phyloP scores from a whole-genome alignment of 2,797 vertebrate genomes.

The Eleutherodactylus coqui region DNA sequence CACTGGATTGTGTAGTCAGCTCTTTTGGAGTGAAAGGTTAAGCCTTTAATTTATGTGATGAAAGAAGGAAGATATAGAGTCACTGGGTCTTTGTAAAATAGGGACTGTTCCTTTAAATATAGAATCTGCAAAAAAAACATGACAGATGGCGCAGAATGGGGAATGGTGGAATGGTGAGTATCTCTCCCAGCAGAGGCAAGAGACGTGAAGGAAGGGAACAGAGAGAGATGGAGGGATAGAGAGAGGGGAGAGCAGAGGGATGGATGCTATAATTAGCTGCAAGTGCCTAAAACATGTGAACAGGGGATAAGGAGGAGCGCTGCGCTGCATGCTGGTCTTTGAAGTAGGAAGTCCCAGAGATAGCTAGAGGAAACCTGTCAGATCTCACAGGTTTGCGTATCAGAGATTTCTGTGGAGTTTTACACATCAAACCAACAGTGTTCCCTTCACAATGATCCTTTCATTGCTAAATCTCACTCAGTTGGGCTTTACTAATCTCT shows the following conservation, averaged over 20 bases:
- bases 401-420: slow-evolving; percentile 54
- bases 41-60: background rate
- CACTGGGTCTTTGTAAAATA: slow-evolving; percentile 11
- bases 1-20: background rate
- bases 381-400: slow-evolving; percentile 48
- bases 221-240: slow-evolving; percentile 45
- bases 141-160: slow-evolving; percentile 91
- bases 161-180: slow-evolving; percentile 89
- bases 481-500: slow-evolving; percentile 30
- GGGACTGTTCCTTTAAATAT: slow-evolving; percentile 79
- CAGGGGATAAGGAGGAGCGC: slow-evolving; percentile 53
- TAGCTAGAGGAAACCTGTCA: slow-evolving; percentile 57
- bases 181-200: slow-evolving; percentile 82
- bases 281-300: slow-evolving; percentile 65
- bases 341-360: slow-evolving; percentile 57
- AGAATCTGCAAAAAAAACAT: slow-evolving; percentile 75
- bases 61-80: slow-evolving; percentile 13
- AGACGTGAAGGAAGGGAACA: slow-evolving; percentile 76
- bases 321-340: slow-evolving; percentile 50
- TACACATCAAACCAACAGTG: slow-evolving; percentile 53
- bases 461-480: slow-evolving; percentile 52
- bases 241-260: slow-evolving; percentile 63
- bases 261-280: slow-evolving; percentile 78
- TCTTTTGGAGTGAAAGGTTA: slow-evolving; percentile 19
- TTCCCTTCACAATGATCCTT: slow-evolving; percentile 45